These are phyloP conservation scores for Lycaena phlaeas DNA, from an alignment of 2,888 invertebrate genomes.

Conservation along the genomic window DNA sequence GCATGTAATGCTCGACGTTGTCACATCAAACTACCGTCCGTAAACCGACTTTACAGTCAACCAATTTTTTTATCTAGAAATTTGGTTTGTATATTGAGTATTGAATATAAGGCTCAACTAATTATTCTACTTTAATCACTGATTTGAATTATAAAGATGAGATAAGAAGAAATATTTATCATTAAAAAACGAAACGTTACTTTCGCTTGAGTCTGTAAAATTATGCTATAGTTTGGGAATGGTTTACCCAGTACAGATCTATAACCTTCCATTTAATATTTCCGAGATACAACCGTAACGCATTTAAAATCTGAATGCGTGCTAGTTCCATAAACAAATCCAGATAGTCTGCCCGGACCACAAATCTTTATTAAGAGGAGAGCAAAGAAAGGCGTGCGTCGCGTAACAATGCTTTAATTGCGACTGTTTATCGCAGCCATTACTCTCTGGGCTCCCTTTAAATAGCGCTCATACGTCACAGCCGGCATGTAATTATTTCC, in stretches of 20 bases:
- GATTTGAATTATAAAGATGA: too few species aligned
- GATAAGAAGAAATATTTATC: not conserved
- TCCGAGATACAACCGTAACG: not conserved
- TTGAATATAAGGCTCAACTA: too few species aligned
- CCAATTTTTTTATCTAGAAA: too few species aligned
- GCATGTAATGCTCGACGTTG: too few species aligned
- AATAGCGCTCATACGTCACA: conserved; percentile 67
- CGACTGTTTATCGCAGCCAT: conserved; percentile 64
- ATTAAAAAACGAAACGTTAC: not conserved
- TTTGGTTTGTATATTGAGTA: too few species aligned
- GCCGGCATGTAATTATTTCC: conserved; percentile 66
- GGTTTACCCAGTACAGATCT: too few species aligned
- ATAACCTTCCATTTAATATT: too few species aligned
- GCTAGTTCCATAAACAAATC: conserved; percentile 23
- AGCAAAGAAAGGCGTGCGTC: conserved; percentile 68
- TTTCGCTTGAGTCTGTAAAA: not conserved
- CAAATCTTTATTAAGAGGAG: conserved; percentile 60
- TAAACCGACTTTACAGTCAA: too few species aligned
- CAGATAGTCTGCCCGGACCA: conserved; percentile 27
- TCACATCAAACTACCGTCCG: too few species aligned
- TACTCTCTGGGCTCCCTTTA: conserved; percentile 63
- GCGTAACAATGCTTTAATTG: conserved; percentile 70
- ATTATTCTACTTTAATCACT: too few species aligned
- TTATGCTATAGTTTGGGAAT: too few species aligned
- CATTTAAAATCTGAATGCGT: not conserved